These are phyloP conservation scores for Lepidochitona cinerea DNA, from an alignment of 2,888 invertebrate species.

Conservation along the genomic window DNA sequence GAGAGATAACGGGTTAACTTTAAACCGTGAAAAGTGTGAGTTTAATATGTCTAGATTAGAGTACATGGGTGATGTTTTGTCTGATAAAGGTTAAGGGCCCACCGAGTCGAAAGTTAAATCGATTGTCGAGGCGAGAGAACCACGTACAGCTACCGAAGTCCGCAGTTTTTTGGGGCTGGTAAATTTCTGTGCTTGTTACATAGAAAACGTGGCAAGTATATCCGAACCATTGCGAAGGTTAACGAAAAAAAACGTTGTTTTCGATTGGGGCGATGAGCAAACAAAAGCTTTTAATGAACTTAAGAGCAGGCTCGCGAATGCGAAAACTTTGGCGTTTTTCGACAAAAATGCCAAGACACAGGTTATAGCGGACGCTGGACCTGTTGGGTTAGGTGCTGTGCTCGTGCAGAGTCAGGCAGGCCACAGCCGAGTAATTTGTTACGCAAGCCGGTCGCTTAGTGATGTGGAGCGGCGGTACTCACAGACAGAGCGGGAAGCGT, in stretches of 20 bases:
- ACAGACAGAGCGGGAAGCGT: too few relatives aligned
- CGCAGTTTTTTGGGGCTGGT: conserved; percentile 19
- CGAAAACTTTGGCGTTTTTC: conserved; percentile 16
- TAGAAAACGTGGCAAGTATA: conserved; percentile 15
- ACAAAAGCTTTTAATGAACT: conserved; percentile 15
- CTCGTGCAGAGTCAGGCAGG: conserved; percentile 26
- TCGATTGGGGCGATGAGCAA: not conserved
- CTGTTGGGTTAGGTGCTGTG: conserved; percentile 26
- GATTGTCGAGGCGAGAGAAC: conserved; percentile 16
- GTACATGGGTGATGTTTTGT: conserved; percentile 22
- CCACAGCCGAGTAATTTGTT: too few relatives aligned
- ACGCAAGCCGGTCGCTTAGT: too few relatives aligned
- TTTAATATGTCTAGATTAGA: conserved; percentile 25
- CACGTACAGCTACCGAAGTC: conserved; percentile 15
- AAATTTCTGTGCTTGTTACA: conserved; percentile 16
- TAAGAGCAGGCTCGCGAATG: conserved; percentile 8
- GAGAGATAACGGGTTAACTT: conserved; percentile 29
- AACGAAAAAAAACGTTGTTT: not conserved
- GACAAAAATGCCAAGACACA: conserved; percentile 8
- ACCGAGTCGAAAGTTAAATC: conserved; percentile 15
- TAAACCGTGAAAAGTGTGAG: conserved; percentile 36
- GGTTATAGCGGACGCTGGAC: conserved; percentile 24
- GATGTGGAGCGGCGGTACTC: too few relatives aligned
- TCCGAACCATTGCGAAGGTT: conserved; percentile 14
- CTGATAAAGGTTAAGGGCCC: conserved; percentile 13